phyloP scores from a whole-genome alignment of 1,140 invertebrate genomes.

The Sinella curviseta region DNA sequence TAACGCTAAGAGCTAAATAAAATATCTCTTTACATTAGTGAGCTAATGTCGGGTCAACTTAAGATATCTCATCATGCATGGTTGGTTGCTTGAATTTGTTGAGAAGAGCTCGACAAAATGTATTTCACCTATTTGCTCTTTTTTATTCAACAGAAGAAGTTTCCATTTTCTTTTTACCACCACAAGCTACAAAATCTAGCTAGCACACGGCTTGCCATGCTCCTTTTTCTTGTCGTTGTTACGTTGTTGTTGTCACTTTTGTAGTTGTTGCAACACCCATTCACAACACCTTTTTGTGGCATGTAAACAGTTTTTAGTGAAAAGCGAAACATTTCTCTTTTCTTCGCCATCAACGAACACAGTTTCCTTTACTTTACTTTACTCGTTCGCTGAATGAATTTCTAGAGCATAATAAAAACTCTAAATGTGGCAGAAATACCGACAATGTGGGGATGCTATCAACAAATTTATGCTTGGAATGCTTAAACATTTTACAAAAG shows the following conservation, averaged over 20 bases:
- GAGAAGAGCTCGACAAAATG: not conserved
- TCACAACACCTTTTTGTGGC: slow-evolving; percentile 25
- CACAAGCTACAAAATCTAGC: not conserved
- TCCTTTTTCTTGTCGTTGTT: not conserved
- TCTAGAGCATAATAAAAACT: not conserved
- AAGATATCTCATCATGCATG: slow-evolving; percentile 22
- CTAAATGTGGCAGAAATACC: not conserved
- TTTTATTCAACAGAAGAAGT: not conserved
- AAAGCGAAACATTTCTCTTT: slow-evolving; percentile 25
- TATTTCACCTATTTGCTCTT: slow-evolving; percentile 12
- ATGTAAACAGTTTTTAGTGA: slow-evolving; percentile 23
- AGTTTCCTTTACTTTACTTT: no score
- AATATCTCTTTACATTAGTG: slow-evolving; percentile 1
- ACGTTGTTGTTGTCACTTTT: slow-evolving; percentile 4
- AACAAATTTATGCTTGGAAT: slow-evolving; percentile 15
- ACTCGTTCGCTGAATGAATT: not conserved
- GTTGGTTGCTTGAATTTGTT: not conserved
- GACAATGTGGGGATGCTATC: not conserved
- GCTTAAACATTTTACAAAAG: not conserved
- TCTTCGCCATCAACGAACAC: not conserved
- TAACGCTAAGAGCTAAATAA: slow-evolving; percentile 6
- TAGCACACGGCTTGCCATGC: not conserved
- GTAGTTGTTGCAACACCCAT: slow-evolving; percentile 24
- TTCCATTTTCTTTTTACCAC: not conserved
- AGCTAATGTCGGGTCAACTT: slow-evolving; percentile 16